phyloP scores from a whole-genome alignment of 2,888 invertebrate genomes.

The Nemoura dubitans region DNA sequence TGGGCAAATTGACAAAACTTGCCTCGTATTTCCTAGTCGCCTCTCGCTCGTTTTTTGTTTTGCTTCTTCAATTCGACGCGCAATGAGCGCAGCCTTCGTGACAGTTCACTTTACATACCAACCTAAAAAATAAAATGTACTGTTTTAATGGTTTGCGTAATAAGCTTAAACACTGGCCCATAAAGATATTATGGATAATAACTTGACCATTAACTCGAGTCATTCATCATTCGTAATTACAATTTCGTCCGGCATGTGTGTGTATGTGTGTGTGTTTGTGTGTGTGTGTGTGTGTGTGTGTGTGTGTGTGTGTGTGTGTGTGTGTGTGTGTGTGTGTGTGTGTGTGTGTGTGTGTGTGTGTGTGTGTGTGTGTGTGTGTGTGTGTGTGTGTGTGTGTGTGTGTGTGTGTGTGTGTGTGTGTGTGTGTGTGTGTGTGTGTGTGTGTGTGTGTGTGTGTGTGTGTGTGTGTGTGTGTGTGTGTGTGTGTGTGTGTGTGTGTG shows the following conservation, averaged over 20 bases:
- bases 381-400: no score
- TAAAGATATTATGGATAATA: not conserved
- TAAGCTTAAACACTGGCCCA: not conserved
- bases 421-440: no score
- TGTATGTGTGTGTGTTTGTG: no score
- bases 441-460: no score
- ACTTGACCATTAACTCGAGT: not conserved
- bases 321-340: no score
- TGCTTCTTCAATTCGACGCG: not conserved
- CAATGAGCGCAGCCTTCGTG: not conserved
- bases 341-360: no score
- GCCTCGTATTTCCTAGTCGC: not conserved
- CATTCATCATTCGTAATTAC: not conserved
- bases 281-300: no score
- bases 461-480: no score
- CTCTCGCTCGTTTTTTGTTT: not conserved
- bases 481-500: no score
- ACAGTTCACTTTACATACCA: not conserved
- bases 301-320: no score
- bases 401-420: no score
- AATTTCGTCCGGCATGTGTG: not conserved
- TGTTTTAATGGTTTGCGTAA: not conserved
- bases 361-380: no score
- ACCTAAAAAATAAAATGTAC: not conserved
- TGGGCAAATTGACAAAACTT: conserved; percentile 12